Evolutionary conservation across 2,888 invertebrate species (phyloP).

Genomic region (Nasonovia ribisnigri): DNA sequence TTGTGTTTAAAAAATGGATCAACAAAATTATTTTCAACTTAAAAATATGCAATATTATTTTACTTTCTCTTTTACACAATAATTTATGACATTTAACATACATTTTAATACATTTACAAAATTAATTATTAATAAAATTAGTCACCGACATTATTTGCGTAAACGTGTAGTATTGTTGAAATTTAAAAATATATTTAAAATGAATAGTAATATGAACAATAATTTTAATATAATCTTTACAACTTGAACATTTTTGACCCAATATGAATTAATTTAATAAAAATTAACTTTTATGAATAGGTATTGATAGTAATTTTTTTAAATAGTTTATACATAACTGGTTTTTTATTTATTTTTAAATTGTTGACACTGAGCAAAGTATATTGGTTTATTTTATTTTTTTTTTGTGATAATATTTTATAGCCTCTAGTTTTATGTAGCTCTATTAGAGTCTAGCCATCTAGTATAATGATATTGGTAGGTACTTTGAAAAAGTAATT

Average conservation of each 20-base stretch:
- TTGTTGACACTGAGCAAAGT: neutral
- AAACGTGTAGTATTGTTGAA: neutral
- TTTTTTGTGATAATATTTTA: neutral
- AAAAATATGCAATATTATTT: conserved; percentile 13
- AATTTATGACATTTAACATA: conserved; percentile 15
- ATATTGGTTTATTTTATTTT: neutral
- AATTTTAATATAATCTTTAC: neutral
- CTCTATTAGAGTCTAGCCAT: neutral
- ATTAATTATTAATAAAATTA: neutral
- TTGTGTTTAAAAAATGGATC: neutral
- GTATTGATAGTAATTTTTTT: neutral
- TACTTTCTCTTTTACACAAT: conserved; percentile 30
- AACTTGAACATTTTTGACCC: neutral
- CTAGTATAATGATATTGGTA: neutral
- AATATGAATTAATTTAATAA: neutral
- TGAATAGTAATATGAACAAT: neutral
- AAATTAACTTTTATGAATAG: neutral
- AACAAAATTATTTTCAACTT: conserved; percentile 20
- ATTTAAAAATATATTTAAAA: neutral
- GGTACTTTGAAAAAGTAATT: neutral
- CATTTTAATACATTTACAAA: conserved; percentile 8
- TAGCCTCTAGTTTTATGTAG: neutral
- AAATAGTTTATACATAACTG: neutral
- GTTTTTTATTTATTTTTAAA: neutral
- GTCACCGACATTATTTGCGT: neutral